phyloP scores from a whole-genome alignment of 2,888 invertebrate species.

The Drosophila crucigera region DNA sequence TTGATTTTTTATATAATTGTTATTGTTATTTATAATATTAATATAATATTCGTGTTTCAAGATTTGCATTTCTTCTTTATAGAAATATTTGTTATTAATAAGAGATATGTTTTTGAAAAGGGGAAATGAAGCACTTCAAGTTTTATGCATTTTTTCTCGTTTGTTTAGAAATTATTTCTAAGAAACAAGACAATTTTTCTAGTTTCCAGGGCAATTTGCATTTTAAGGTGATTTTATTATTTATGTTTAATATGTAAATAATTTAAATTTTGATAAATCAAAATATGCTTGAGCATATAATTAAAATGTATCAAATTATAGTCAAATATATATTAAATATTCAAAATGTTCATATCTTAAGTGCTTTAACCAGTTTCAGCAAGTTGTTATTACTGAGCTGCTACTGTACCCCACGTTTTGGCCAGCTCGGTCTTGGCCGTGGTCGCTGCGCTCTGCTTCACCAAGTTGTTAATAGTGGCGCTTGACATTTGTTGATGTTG shows the following conservation, averaged over 20 bases:
- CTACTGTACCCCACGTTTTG: constrained; percentile 28
- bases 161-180: not conserved
- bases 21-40: no score
- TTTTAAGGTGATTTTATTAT: not conserved
- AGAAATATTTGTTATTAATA: no score
- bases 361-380: not conserved
- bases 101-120: no score
- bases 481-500: constrained; percentile 43
- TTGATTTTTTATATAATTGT: no score
- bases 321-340: not conserved
- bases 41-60: no score
- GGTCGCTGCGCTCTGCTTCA: constrained; percentile 28
- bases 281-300: not conserved
- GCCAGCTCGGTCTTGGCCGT: constrained; percentile 36
- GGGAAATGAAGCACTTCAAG: no score
- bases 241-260: not conserved
- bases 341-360: not conserved
- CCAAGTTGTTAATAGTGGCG: constrained; percentile 36
- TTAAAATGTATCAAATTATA: not conserved
- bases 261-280: not conserved
- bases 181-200: not conserved
- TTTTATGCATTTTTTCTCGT: not conserved
- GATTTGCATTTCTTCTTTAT: no score
- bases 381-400: constrained; percentile 1
- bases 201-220: not conserved